Evolutionary conservation across 2,797 vertebrate genomes (phyloP).

Genomic region (Periparus ater): DNA sequence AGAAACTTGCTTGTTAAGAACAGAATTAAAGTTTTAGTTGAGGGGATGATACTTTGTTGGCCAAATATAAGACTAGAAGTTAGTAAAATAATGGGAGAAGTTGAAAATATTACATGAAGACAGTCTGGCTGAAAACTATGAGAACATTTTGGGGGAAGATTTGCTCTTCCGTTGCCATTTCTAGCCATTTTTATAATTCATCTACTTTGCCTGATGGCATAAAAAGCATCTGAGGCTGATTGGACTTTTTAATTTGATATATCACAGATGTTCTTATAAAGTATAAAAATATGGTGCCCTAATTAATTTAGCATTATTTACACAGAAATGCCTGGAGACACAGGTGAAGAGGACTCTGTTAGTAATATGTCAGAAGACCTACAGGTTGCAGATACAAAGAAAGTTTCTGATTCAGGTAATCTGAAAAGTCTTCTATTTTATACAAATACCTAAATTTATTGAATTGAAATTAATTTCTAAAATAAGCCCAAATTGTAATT

Average conservation of each 20-base stretch:
- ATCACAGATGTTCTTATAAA: neutral
- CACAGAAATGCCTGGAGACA: conserved; percentile 57
- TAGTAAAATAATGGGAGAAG: neutral
- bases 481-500: neutral
- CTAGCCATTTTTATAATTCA: neutral
- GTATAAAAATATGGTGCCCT: neutral
- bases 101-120: neutral
- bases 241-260: neutral
- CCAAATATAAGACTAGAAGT: neutral
- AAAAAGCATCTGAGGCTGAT: neutral
- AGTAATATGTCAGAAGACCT: conserved; percentile 58
- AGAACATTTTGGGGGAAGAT: neutral
- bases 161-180: neutral
- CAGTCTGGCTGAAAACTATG: neutral
- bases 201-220: neutral
- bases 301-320: conserved; percentile 50
- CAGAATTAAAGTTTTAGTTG: neutral
- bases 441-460: neutral
- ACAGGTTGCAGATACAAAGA: conserved; percentile 43
- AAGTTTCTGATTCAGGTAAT: conserved; percentile 66
- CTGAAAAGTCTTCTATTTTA: neutral
- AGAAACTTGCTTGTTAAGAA: neutral
- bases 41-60: neutral
- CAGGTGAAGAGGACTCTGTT: conserved; percentile 56
- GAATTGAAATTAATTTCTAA: neutral